Evolutionary conservation across 2,888 invertebrate species (phyloP), one percentile per base, ranked within the genome.

Genomic region (Lutraria lutraria): DNA sequence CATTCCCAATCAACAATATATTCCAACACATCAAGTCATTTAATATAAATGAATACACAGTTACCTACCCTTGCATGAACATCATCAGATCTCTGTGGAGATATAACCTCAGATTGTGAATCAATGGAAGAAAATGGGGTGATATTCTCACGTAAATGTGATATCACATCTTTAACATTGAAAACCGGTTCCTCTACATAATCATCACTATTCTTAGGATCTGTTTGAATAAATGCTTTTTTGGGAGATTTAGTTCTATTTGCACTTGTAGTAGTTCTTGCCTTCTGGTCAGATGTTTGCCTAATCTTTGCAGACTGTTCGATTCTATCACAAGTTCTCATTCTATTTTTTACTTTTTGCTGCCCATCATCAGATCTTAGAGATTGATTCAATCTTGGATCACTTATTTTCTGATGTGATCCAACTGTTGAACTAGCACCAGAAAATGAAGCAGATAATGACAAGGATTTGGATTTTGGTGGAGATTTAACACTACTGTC

Each of bases 311-410:
- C 87, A 21, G 92, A 90, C 68, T 92, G 90, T 68, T 87, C 88
- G 68, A 92, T 88, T 72, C 90, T 89, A 83, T 90, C 92, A 87
- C 90, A 89, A 10, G 88, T 88, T 88, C 80, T 84, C 90, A 92
- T 80, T 87, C 87, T 92, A 60, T 52, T 68, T 76, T 84, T 88
- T 12, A 60, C 21, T 53, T 86, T 88, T 43, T 21, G 79, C 3
- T 34, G 34, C 81, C 68, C 63, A 54, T 89, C 82, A n/a, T 89
- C 90, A 72, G 84, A 81, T 85, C 87, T 89, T 0, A 88, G 43
- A 76, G 92, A 90, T 81, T 63, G 83, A 25, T 68, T 76, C 53
- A 92, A 81, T 76, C 90, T 83, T 3, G 83, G 86, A 84, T 92
- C 90, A 21, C 60, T 60, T 34, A 84, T 88, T 89, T 85, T 87